Evolutionary conservation across 2,113 vertebrate species (phyloP).

Genomic region (Gasterosteus aculeatus): DNA sequence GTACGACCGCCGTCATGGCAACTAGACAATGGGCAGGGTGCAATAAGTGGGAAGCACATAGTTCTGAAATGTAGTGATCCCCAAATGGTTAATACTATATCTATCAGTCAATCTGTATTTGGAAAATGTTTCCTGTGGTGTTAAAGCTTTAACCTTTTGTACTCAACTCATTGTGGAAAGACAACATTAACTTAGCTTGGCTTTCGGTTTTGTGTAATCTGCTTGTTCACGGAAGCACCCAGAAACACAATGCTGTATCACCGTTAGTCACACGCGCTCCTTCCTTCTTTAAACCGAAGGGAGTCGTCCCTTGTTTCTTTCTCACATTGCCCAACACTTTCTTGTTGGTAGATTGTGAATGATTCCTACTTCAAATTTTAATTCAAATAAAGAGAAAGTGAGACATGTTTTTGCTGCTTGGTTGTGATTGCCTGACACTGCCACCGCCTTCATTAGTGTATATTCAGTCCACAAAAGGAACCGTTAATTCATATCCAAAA

Average conservation of each 20-base stretch:
- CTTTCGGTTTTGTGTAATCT: background rate
- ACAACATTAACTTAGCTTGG: background rate
- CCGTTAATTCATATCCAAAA: background rate
- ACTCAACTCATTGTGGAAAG: conserved; percentile 4
- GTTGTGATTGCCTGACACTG: background rate
- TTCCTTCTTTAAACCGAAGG: conserved; percentile 17
- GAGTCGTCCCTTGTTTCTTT: background rate
- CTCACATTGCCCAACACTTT: no score
- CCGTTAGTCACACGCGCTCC: background rate
- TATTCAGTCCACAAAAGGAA: no score
- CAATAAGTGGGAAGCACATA: background rate
- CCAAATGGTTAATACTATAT: background rate
- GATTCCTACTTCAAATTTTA: background rate
- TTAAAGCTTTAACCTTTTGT: background rate
- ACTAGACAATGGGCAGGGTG: background rate
- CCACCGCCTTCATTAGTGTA: background rate
- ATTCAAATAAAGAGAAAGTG: background rate
- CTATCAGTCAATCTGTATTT: background rate
- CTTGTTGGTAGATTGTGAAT: background rate
- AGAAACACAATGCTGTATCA: background rate
- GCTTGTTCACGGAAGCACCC: background rate
- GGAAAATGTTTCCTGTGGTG: background rate
- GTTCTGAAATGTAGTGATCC: background rate
- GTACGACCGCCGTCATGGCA: background rate
- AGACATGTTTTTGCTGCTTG: background rate